Evolutionary conservation across 2,888 invertebrate species (phyloP), one percentile per base, ranked within the genome.

Genomic region (Itoplectis maculator): DNA sequence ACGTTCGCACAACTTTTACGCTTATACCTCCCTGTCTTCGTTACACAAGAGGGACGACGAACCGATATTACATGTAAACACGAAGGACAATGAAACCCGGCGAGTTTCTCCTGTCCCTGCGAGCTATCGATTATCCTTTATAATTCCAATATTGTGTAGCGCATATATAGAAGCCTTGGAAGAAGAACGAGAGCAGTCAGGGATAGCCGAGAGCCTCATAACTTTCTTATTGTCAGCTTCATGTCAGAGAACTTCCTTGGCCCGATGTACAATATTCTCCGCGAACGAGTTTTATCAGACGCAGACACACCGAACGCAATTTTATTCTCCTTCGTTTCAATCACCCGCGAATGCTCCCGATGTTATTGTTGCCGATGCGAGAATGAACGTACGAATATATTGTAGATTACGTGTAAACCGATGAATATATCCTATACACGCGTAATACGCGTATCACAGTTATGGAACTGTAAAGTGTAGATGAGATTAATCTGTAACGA

Each of bases 31-130:
- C 54, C 15, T 63, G 54, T 75, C 61, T 42, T 40, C 65, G 54
- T 68, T 23, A 66, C 37, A 47, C 42, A 20, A 76, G 42, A 54
- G 45, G 56, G 56, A 61, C n/a, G 56, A 23, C 15, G 61, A 82
- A 84, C 82, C 80, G 59, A 84, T 85, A 81, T 74, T 79, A 82
- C 81, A 83, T 78, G 79, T 79, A 79, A 79, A 68, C 45, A 54
- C 42, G 45, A 45, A 72, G 65, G 45, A 70, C 75, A 75, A 68
- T 61, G 73, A 70, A 63, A 20, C 54, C 42, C 69, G 35, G 9
- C n/a, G 47, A 20, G 78, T 75, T 51, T 20, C 20, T 29, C 15
- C 20, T 51, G 65, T 37, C 1, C 18, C 37, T 40, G 49, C 69
- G 37, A 20, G 37, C 35, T 80, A 35, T 80, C 73, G 74, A 47